Conservation (phyloP, 1,140 invertebrate genomes). For the Eurosta solidaginis region DNA sequence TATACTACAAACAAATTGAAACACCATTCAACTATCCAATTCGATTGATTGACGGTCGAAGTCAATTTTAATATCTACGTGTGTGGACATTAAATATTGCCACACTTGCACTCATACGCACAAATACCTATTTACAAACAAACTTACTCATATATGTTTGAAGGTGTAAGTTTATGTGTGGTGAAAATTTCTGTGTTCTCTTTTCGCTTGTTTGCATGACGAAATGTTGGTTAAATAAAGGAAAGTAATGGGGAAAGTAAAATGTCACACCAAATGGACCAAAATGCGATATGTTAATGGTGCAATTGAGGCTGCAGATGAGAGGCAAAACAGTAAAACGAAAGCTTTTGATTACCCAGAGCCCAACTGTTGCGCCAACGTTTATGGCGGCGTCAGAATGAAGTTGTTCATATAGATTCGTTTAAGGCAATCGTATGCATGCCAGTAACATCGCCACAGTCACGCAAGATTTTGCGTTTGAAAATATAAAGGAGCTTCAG, state of each 20-base stretch:
- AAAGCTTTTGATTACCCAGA: too few species aligned
- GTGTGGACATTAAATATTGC: background rate
- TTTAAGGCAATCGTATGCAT: too few species aligned
- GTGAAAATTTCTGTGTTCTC: background rate
- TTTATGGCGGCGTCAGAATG: too few species aligned
- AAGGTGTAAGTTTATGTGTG: background rate
- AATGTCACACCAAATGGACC: background rate
- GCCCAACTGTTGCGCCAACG: too few species aligned
- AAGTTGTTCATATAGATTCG: too few species aligned
- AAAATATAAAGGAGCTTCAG: too few species aligned
- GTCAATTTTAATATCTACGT: background rate
- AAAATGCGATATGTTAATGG: background rate
- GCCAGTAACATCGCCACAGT: too few species aligned
- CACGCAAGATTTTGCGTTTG: too few species aligned
- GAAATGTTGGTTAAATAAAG: slow-evolving; percentile 16
- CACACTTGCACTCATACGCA: background rate
- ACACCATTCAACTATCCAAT: background rate
- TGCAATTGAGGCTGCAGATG: background rate
- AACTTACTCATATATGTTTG: background rate
- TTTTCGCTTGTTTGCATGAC: background rate
- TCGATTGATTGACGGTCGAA: background rate
- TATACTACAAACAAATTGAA: background rate
- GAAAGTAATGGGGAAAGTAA: background rate
- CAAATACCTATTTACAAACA: too few species aligned
- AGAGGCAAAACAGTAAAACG: background rate